Evolutionary conservation across 2,888 invertebrate species (phyloP), one percentile per base, ranked within the genome.

Genomic region (Chrysina gloriosa): DNA sequence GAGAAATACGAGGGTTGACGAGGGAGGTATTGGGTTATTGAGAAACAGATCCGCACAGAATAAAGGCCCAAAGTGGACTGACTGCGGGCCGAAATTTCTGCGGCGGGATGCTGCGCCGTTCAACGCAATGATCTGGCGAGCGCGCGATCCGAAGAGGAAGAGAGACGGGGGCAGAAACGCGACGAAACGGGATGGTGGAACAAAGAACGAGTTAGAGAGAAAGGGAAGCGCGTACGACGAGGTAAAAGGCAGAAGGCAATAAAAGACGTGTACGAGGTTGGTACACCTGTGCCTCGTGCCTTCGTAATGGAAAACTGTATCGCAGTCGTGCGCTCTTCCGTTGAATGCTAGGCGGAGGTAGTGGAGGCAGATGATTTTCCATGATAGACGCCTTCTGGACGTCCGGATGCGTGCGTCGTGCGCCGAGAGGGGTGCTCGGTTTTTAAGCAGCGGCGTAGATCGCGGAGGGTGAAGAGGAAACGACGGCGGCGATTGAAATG

Each of bases 1-100:
- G 54, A 39, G 27, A 63, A 23, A 72, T 61, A 70, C 69, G 67
- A 72, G 75, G 77, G 77, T 77, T 76, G 71, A 39, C 39, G 27
- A 78, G 80, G 80, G 78, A 79, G 79, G 80, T 79, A 42, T 42
- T 77, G 76, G 77, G 77, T 76, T 73, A 14, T 64, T 75, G 73
- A 71, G 71, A 74, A 72, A 78, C 75, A 76, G 77, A 75, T 77
- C 79, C 77, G 78, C 76, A 76, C 78, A 74, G 77, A 77, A 77
- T 75, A 77, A 77, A 77, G 79, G 79, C 80, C 80, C 79, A 79
- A 77, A 79, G 79, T 76, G 78, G 79, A 80, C 80, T 80, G 78
- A 75, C 69, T 48, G n/a, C n/a, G 67, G 65, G 70, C 11, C 27
- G 50, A 50, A 70, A 63, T 39, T 61, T 63, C 36, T 48, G 14